Conservation (phyloP, 37 sponge, comb jelly and placozoan genomes). For the Crambe crambe region DNA sequence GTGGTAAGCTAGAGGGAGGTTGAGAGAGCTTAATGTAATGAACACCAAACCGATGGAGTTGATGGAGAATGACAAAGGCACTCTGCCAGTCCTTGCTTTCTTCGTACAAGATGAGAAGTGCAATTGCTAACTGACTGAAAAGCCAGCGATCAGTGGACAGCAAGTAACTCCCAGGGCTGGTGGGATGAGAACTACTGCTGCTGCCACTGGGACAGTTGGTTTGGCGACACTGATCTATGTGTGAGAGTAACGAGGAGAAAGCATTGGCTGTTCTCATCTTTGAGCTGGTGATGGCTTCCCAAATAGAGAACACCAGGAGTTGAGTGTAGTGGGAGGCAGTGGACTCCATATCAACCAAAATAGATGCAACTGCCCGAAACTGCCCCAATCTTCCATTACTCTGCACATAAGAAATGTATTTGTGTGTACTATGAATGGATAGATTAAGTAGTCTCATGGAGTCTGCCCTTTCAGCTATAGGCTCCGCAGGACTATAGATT, state of each 20-base stretch:
- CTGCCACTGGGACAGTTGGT: background rate
- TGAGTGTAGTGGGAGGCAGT: background rate
- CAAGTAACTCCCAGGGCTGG: background rate
- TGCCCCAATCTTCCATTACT: conserved; percentile 29
- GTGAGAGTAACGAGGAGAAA: conserved; percentile 17
- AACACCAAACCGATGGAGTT: conserved; percentile 21
- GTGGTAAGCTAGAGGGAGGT: conserved; percentile 35
- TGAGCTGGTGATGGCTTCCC: conserved; percentile 19
- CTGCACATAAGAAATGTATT: background rate
- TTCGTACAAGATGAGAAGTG: conserved; percentile 8
- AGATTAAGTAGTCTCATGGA: too few species aligned
- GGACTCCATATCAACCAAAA: background rate
- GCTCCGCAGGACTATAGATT: too few species aligned
- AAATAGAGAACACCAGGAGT: conserved; percentile 5
- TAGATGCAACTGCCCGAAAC: conserved; percentile 35
- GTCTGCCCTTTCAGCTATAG: too few species aligned
- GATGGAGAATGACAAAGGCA: conserved; percentile 46
- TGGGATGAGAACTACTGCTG: background rate
- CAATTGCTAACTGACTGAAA: conserved; percentile 24
- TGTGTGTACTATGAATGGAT: too few species aligned
- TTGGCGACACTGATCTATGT: background rate
- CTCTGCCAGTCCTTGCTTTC: conserved; percentile 24
- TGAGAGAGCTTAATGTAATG: conserved; percentile 20
- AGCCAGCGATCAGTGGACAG: conserved; percentile 31
- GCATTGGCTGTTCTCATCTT: conserved; percentile 10